These are phyloP conservation scores for Telenomus remus DNA, from an alignment of 1,140 invertebrate genomes.

Conservation along the genomic window DNA sequence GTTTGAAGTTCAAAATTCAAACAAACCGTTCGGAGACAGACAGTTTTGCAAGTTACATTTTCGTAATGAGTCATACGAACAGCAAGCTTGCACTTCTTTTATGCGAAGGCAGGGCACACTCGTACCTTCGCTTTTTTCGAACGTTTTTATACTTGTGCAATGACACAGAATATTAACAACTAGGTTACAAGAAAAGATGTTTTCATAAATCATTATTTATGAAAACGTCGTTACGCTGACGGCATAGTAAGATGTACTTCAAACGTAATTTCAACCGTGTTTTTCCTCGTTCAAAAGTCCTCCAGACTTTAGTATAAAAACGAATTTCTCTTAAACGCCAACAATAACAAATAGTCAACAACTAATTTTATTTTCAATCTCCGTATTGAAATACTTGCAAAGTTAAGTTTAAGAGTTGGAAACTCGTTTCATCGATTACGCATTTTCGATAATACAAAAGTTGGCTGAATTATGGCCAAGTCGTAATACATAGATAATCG, in stretches of 20 bases:
- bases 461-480: conserved; percentile 45
- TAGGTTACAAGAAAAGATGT: no score
- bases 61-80: conserved; percentile 41
- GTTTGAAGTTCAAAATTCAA: conserved; percentile 63
- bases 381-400: conserved; percentile 38
- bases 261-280: no score
- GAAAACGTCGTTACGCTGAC: no score
- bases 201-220: no score
- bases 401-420: conserved; percentile 36
- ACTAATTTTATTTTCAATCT: conserved; percentile 23
- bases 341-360: no score
- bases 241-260: no score
- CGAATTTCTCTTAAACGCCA: no score
- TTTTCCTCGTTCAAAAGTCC: no score
- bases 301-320: no score
- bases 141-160: conserved; percentile 14
- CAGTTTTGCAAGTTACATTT: conserved; percentile 62
- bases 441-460: conserved; percentile 48
- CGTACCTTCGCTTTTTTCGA: conserved; percentile 8
- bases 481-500: conserved; percentile 47
- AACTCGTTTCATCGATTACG: conserved; percentile 42
- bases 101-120: conserved; percentile 20
- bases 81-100: conserved; percentile 39
- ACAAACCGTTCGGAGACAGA: conserved; percentile 62
- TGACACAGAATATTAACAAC: conserved; percentile 5